phyloP scores from a whole-genome alignment of 2,113 vertebrate genomes.

The Arothron firmamentum region DNA sequence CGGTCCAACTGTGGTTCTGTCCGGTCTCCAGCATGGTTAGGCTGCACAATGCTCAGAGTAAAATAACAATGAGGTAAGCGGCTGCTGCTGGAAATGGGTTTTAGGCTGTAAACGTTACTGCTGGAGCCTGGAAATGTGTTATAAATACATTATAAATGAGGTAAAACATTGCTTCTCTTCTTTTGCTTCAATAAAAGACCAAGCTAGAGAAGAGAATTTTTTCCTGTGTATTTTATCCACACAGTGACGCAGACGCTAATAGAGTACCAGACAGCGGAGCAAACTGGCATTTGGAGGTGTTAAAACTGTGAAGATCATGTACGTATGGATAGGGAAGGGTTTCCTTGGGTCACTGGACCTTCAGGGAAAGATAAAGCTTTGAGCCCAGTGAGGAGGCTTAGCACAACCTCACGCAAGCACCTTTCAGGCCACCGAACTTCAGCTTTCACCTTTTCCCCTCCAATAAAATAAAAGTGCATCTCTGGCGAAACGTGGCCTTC shows the following conservation, averaged over 20 bases:
- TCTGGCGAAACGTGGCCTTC: too few relatives aligned
- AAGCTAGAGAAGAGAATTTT: too few relatives aligned
- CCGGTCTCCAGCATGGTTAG: neutral
- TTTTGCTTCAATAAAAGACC: too few relatives aligned
- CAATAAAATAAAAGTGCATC: too few relatives aligned
- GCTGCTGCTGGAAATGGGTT: too few relatives aligned
- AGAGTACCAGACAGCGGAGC: neutral
- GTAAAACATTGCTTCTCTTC: too few relatives aligned
- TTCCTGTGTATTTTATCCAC: neutral
- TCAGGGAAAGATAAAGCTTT: conserved; percentile 23
- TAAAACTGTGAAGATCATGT: conserved; percentile 14
- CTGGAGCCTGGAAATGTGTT: too few relatives aligned
- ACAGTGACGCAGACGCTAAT: neutral
- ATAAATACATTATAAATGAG: too few relatives aligned
- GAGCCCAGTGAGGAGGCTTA: conserved; percentile 13
- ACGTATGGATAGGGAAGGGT: conserved; percentile 10
- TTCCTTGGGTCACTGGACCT: conserved; percentile 19
- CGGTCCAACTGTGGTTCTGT: neutral
- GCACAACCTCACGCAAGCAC: conserved; percentile 2
- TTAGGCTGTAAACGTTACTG: too few relatives aligned
- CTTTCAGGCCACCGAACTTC: conserved; percentile 14
- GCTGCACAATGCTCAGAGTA: too few relatives aligned
- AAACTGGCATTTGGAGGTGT: conserved; percentile 1
- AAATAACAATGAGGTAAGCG: too few relatives aligned
- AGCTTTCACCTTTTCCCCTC: neutral